phyloP scores from a whole-genome alignment of 2,888 invertebrate species.

The Scaptomyza tumidula region DNA sequence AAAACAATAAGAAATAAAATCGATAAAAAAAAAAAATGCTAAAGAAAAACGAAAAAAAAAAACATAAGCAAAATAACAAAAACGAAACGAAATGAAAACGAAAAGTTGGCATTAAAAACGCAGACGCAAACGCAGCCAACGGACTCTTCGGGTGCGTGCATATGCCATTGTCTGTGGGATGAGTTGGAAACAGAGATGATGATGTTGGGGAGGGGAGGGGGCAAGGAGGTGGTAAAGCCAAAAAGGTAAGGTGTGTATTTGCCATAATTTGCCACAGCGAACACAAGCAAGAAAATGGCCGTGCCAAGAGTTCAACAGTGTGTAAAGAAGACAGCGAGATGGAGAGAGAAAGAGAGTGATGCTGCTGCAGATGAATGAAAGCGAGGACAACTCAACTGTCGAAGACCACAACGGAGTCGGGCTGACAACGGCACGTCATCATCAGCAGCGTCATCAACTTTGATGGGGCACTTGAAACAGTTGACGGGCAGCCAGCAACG shows the following conservation, averaged over 20 bases:
- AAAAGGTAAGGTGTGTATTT: conserved; percentile 79
- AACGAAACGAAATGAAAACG: conserved; percentile 56
- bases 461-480: conserved; percentile 60
- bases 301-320: conserved; percentile 8
- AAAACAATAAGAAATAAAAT: conserved; percentile 74
- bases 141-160: conserved; percentile 31
- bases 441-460: conserved; percentile 73
- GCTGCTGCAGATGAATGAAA: conserved; percentile 67
- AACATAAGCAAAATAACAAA: too few species aligned
- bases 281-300: conserved; percentile 57
- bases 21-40: conserved; percentile 46
- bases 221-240: conserved; percentile 15
- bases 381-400: conserved; percentile 69
- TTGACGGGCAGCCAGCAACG: conserved; percentile 42
- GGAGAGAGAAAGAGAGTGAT: neutral
- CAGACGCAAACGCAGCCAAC: conserved; percentile 1
- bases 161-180: conserved; percentile 39
- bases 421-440: conserved; percentile 71
- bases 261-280: conserved; percentile 82
- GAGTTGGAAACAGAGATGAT: neutral
- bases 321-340: neutral
- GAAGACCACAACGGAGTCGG: conserved; percentile 32
- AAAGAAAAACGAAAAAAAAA: conserved; percentile 55
- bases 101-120: conserved; percentile 60
- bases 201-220: neutral